These are phyloP conservation scores for Drosophila carrolli DNA, from an alignment of 1,140 invertebrate genomes.

Conservation along the genomic window DNA sequence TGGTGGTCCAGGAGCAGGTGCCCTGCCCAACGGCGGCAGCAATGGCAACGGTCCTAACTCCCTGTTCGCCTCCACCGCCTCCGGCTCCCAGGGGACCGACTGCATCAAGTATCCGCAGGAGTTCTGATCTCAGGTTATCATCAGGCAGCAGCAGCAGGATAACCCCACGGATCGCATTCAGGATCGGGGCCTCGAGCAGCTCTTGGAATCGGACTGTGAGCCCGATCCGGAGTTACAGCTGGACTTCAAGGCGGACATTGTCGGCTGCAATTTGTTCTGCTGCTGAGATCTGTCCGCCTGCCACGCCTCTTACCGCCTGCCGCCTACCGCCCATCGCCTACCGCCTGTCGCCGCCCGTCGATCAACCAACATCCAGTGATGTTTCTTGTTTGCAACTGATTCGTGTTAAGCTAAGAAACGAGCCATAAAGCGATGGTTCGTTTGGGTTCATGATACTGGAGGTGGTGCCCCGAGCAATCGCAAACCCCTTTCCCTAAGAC, in stretches of 20 bases:
- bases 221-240: constrained; percentile 58
- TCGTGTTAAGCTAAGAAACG: constrained; percentile 84
- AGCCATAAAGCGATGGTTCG: constrained; percentile 60
- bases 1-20: constrained; percentile 18
- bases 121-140: constrained; percentile 85
- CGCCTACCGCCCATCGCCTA: constrained; percentile 35
- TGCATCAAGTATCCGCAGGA: constrained; percentile 85
- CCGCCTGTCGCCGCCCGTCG: constrained; percentile 67
- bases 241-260: constrained; percentile 73
- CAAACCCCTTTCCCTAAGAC: not conserved
- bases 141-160: constrained; percentile 51
- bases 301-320: constrained; percentile 26
- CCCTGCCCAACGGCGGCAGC: constrained; percentile 40
- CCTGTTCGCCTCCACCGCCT: constrained; percentile 65
- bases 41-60: constrained; percentile 63
- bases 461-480: constrained; percentile 33
- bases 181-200: constrained; percentile 28
- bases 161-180: constrained; percentile 14
- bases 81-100: constrained; percentile 74
- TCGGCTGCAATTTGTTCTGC: constrained; percentile 71
- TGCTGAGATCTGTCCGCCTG: constrained; percentile 52
- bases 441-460: constrained; percentile 84
- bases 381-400: constrained; percentile 84
- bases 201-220: constrained; percentile 55
- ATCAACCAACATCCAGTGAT: constrained; percentile 78